Conservation (phyloP, 2,888 invertebrate genomes). For the Willowsia nigromaculata region DNA sequence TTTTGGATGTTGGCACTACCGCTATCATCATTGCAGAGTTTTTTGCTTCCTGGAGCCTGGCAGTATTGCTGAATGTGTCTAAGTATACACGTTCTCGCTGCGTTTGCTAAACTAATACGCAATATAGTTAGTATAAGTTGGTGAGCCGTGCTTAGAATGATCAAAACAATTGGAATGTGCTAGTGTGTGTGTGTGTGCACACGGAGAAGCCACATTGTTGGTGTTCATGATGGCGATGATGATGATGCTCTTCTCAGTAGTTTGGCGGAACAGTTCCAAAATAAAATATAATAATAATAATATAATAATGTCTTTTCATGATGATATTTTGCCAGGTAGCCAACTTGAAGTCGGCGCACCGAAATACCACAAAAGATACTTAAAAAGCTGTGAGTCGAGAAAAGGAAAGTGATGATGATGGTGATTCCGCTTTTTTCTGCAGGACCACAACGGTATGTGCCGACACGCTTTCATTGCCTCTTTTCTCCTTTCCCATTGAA, state of each 20-base stretch:
- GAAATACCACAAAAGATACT: slow-evolving; percentile 50
- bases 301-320: slow-evolving; percentile 63
- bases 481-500: neutral
- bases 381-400: neutral
- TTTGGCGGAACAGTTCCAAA: slow-evolving; percentile 44
- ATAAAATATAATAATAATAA: slow-evolving; percentile 58
- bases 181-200: neutral
- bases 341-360: slow-evolving; percentile 9
- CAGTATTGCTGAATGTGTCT: neutral
- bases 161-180: slow-evolving; percentile 40
- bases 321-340: slow-evolving; percentile 69
- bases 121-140: slow-evolving; percentile 52
- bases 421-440: slow-evolving; percentile 9
- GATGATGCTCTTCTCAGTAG: slow-evolving; percentile 28
- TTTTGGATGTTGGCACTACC: slow-evolving; percentile 2
- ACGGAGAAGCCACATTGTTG: slow-evolving; percentile 46
- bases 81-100: neutral
- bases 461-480: slow-evolving; percentile 6
- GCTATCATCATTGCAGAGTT: neutral
- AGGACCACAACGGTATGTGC: slow-evolving; percentile 16
- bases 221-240: slow-evolving; percentile 5
- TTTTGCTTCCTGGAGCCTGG: neutral
- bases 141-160: slow-evolving; percentile 57
- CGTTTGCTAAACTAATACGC: slow-evolving; percentile 36
- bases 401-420: neutral